phyloP scores from a whole-genome alignment of 1,140 invertebrate genomes.

The Cydia fagiglandana region DNA sequence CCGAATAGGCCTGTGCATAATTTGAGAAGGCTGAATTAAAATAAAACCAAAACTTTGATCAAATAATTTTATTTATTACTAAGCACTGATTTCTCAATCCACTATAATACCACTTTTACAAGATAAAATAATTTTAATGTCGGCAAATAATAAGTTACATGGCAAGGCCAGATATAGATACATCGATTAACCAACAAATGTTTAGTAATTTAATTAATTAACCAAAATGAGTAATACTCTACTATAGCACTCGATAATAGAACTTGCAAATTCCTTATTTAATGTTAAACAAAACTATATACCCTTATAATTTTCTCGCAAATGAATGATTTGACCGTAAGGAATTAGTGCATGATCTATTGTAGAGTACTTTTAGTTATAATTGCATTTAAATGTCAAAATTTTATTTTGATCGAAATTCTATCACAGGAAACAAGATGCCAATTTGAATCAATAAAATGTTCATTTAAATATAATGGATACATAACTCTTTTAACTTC shows the following conservation, averaged over 20 bases:
- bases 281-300: neutral
- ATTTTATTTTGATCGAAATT: conserved; percentile 24
- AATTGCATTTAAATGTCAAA: conserved; percentile 17
- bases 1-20: no score
- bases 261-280: neutral
- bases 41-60: conserved; percentile 39
- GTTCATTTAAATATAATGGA: neutral
- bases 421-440: conserved; percentile 27
- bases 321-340: no score
- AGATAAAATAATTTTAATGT: conserved; percentile 45
- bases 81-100: conserved; percentile 63
- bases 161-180: conserved; percentile 65
- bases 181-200: conserved; percentile 37
- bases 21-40: conserved; percentile 32
- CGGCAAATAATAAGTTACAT: conserved; percentile 64
- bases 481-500: neutral
- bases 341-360: neutral
- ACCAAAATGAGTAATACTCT: conserved; percentile 18
- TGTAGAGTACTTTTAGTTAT: neutral
- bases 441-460: conserved; percentile 20
- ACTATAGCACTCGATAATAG: neutral
- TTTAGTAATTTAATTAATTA: conserved; percentile 4
- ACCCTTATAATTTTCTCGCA: neutral
- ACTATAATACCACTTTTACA: conserved; percentile 55
- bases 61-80: conserved; percentile 65